These are phyloP conservation scores for Meloidogyne exigua DNA, from an alignment of 1,140 invertebrate species.

Conservation along the genomic window DNA sequence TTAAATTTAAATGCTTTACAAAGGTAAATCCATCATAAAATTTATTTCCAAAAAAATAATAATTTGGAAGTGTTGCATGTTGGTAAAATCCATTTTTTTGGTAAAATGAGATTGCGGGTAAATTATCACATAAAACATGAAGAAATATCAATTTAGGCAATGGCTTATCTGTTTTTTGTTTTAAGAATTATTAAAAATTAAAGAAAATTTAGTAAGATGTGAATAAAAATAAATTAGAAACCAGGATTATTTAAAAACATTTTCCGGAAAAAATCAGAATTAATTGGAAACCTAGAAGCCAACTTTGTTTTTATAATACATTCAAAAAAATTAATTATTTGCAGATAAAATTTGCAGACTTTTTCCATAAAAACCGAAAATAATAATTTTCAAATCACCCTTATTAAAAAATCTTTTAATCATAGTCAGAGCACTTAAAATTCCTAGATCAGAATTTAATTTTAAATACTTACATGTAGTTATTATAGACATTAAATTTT, in stretches of 20 bases:
- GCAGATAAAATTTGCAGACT: too few species aligned
- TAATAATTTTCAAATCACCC: too few species aligned
- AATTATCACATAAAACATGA: slow-evolving; percentile 18
- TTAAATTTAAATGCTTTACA: slow-evolving; percentile 6
- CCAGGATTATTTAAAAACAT: too few species aligned
- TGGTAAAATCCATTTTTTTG: slow-evolving; percentile 27
- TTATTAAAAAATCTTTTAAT: too few species aligned
- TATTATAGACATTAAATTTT: slow-evolving; percentile 6
- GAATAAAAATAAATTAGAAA: too few species aligned
- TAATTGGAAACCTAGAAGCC: too few species aligned
- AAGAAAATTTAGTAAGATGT: too few species aligned
- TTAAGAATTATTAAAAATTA: slow-evolving; percentile 1
- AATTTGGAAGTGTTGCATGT: slow-evolving; percentile 17
- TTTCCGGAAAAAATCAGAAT: too few species aligned
- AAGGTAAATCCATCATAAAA: slow-evolving; percentile 22
- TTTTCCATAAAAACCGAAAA: too few species aligned
- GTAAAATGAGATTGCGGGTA: slow-evolving; percentile 23
- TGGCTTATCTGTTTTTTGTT: not conserved
- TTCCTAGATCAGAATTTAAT: not conserved
- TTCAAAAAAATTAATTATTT: too few species aligned
- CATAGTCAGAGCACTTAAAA: not conserved
- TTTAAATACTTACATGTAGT: slow-evolving; percentile 8
- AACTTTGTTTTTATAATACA: too few species aligned
- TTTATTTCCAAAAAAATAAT: slow-evolving; percentile 12
- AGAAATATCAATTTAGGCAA: slow-evolving; percentile 15